phyloP scores from a whole-genome alignment of 2,113 vertebrate genomes.

The Morone chrysops region DNA sequence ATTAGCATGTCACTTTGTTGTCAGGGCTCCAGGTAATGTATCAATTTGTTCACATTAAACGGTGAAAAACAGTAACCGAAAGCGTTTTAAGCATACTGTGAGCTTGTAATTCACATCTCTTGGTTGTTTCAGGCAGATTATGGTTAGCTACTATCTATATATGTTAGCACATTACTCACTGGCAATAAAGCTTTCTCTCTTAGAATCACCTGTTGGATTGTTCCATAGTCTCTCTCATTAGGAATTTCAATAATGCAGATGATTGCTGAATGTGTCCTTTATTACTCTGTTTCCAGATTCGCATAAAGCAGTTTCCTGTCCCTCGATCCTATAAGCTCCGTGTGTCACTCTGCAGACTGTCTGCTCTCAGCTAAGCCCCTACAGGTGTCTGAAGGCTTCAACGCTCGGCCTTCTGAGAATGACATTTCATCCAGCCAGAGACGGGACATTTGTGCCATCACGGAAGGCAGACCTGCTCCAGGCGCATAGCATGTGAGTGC shows the following conservation, averaged over 20 bases:
- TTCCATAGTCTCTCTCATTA: constrained; percentile 1
- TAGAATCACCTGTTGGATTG: constrained; percentile 8
- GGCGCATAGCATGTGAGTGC: neutral
- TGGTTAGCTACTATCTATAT: neutral
- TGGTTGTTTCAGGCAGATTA: constrained; percentile 4
- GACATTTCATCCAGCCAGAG: constrained; percentile 31
- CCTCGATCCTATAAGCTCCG: constrained; percentile 38
- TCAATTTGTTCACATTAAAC: constrained; percentile 57
- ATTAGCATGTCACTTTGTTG: constrained; percentile 29
- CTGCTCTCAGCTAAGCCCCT: constrained; percentile 58
- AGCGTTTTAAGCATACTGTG: constrained; percentile 10
- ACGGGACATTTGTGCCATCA: constrained; percentile 42
- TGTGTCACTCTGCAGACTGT: constrained; percentile 41
- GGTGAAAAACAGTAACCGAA: constrained; percentile 12
- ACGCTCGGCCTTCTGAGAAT: constrained; percentile 39
- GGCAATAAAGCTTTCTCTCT: constrained; percentile 23
- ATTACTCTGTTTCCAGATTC: constrained; percentile 17
- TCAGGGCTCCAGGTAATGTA: constrained; percentile 28
- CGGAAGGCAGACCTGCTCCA: neutral
- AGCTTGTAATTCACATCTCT: constrained; percentile 21
- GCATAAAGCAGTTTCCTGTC: constrained; percentile 48
- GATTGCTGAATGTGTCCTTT: constrained; percentile 21
- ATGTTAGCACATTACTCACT: neutral
- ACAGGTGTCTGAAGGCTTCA: constrained; percentile 66
- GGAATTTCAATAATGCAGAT: constrained; percentile 39